Conservation (phyloP, 2,888 invertebrate genomes). For the Bugulina stolonifera region DNA sequence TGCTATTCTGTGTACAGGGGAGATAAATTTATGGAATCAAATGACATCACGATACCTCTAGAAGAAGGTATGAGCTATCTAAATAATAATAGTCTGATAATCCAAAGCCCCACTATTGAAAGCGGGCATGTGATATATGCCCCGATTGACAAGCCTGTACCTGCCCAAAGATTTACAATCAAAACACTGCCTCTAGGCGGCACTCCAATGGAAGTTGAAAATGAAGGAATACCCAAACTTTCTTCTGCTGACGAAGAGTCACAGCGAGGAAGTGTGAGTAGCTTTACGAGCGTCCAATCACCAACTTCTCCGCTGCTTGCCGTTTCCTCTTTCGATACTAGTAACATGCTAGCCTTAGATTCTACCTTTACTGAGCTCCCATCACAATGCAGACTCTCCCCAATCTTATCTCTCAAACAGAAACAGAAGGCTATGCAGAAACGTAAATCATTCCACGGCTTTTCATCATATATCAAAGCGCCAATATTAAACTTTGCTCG, state of each 20-base stretch:
- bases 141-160: not conserved
- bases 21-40: slow-evolving; percentile 10
- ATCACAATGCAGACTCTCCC: not conserved
- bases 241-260: not conserved
- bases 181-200: not conserved
- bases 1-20: slow-evolving; percentile 11
- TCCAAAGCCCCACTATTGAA: slow-evolving; percentile 1
- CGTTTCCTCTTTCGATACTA: too few species aligned
- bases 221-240: not conserved
- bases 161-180: not conserved
- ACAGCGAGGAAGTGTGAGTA: not conserved
- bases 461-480: not conserved
- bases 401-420: slow-evolving; percentile 7
- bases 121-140: slow-evolving; percentile 4
- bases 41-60: not conserved
- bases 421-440: slow-evolving; percentile 24
- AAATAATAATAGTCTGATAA: slow-evolving; percentile 8
- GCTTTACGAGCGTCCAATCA: not conserved
- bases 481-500: not conserved
- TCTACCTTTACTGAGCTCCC: too few species aligned
- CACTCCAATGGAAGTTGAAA: not conserved
- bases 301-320: not conserved
- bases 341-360: not conserved
- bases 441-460: slow-evolving; percentile 16
- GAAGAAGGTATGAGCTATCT: not conserved